Percentiles rank a stretch among this genome's conserved stretches.
Evolutionary conservation across 92 coral and sea anemone genomes (phyloP).

Genomic region (Zoanthus sociatus): DNA sequence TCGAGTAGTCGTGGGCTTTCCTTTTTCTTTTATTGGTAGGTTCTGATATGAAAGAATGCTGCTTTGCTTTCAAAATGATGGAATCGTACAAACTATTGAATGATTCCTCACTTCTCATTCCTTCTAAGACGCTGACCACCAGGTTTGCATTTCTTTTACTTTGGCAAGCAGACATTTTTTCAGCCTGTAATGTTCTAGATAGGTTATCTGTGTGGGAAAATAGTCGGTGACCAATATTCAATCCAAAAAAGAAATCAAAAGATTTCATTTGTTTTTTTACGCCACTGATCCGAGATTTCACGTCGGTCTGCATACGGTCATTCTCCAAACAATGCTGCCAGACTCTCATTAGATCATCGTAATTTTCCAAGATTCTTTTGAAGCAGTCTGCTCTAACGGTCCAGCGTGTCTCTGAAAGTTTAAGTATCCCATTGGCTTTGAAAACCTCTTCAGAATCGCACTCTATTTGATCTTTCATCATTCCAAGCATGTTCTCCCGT

Average conservation of each 20-base stretch:
- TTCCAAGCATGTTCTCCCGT: slow-evolving; percentile 18
- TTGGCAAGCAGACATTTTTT: slow-evolving; percentile 29
- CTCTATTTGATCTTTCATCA: slow-evolving; percentile 15
- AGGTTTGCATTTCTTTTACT: slow-evolving; percentile 42
- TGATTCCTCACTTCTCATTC: slow-evolving; percentile 39
- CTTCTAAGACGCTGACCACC: slow-evolving; percentile 30
- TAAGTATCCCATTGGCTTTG: slow-evolving; percentile 35
- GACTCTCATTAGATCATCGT: slow-evolving; percentile 45
- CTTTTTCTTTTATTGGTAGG: slow-evolving; percentile 60
- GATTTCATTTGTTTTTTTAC: slow-evolving; percentile 62
- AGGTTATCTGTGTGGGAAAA: slow-evolving; percentile 49
- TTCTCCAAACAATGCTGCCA: slow-evolving; percentile 60
- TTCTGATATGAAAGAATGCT: slow-evolving; percentile 59
- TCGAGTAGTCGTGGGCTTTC: slow-evolving; percentile 48
- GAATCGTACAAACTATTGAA: slow-evolving; percentile 44
- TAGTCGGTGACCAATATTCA: slow-evolving; percentile 40
- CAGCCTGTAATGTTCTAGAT: slow-evolving; percentile 34
- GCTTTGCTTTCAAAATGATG: slow-evolving; percentile 53
- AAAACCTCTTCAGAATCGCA: slow-evolving; percentile 17
- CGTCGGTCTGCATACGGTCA: slow-evolving; percentile 49
- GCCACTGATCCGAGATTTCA: slow-evolving; percentile 60
- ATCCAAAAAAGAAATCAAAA: slow-evolving; percentile 50
- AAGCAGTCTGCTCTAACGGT: slow-evolving; percentile 32
- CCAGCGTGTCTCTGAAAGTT: slow-evolving; percentile 36
- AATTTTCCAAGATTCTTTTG: slow-evolving; percentile 33